Base-by-base conservation (phyloP, 2,888 invertebrate genomes). In the Dryomyza anilis region DNA sequence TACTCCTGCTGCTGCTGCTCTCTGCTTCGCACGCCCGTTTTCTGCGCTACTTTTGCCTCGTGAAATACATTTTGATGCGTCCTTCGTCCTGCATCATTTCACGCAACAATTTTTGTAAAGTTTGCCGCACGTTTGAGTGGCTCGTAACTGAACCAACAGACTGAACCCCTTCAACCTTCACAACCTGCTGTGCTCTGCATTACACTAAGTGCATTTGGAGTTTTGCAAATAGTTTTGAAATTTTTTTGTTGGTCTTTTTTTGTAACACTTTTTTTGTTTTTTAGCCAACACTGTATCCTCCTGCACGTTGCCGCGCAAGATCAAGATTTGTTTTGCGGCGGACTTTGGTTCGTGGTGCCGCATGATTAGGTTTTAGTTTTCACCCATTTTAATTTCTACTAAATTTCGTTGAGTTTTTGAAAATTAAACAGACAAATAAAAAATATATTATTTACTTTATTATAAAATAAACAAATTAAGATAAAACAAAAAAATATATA, bases 71-170 rank as follows among this genome's bases (percentile, higher is more conserved):
- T n/a, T n/a, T n/a, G n/a, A n/a, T 27, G 14, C 23, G 27, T 50
- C 8, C 50, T n/a, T 8, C 50, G 27, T 50, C 29, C 50, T 29
- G 4, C 6, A 27, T n/a, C 16, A 43, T 43, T 43, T 19, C 43
- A 27, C 50, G 25, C 25, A 25, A 50, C 50, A 50, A 50, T 50
- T 50, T 50, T n/a, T 25, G 3, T 27, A 29, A 50, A 50, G 27
- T 50, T 50, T 50, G 50, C 27, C 48, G 8, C 27, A 50, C 50
- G 50, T 50, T 50, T 27, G 27, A 50, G 50, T 50, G 29, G 1
- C n/a, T n/a, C 43, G 16, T 23, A 48, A 45, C 45, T 5, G n/a
- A 23, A 16, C 14, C 25, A 23, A 14, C 5, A 27, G n/a, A 2
- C 27, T 43, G 43, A n/a, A n/a, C 16, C 43, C 16, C 16, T 43